Conservation (phyloP, 2,888 invertebrate genomes). For the Tipula unca region DNA sequence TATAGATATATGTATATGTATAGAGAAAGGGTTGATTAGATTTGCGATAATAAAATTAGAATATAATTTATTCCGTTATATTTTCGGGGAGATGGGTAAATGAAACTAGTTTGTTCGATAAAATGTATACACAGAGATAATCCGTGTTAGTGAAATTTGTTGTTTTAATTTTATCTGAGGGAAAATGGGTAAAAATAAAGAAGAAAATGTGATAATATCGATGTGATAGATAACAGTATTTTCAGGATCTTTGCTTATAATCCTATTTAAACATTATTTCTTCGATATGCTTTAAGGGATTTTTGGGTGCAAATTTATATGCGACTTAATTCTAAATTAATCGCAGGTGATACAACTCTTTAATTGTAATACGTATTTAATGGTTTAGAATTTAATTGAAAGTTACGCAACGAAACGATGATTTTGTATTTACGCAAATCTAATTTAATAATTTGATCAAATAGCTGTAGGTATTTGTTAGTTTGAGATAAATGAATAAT, state of each 20-base stretch:
- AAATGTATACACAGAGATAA: neutral
- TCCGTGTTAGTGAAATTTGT: neutral
- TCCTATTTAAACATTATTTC: neutral
- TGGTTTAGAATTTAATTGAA: neutral
- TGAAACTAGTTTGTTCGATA: neutral
- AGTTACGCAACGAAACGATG: neutral
- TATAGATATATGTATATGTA: neutral
- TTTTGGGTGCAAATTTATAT: neutral
- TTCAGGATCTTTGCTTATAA: neutral
- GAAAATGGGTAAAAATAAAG: neutral
- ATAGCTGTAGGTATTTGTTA: too few relatives aligned
- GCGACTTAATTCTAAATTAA: neutral
- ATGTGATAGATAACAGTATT: neutral
- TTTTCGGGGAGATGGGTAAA: neutral
- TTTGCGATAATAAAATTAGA: conserved; percentile 2
- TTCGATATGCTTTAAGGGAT: neutral
- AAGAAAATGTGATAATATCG: conserved; percentile 3
- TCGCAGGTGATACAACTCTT: neutral
- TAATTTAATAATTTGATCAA: neutral
- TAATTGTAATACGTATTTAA: neutral
- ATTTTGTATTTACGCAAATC: neutral
- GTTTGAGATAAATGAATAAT: neutral
- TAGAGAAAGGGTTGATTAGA: neutral
- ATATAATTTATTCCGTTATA: neutral
- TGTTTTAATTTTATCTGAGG: neutral